Evolutionary conservation across 2,113 vertebrate species (phyloP).

Genomic region (Gymnocephalus cernua): DNA sequence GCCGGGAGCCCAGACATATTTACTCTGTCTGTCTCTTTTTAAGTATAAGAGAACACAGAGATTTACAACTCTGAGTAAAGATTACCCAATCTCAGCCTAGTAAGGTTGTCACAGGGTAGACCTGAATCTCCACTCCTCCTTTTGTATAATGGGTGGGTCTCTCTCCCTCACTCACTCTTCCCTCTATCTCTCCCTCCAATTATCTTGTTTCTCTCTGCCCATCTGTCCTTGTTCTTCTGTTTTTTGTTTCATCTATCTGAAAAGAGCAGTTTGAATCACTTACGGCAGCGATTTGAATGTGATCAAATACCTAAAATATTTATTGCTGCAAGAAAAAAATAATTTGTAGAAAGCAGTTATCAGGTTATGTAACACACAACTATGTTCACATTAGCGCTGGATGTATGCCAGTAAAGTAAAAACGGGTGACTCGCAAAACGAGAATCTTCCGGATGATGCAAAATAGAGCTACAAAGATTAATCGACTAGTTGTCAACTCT

Average conservation of each 20-base stretch:
- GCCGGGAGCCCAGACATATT: background rate
- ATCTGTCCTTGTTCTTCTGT: background rate
- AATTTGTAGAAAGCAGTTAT: background rate
- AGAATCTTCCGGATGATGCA: background rate
- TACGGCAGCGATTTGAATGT: background rate
- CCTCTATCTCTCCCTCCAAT: background rate
- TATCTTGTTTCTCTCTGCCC: slow-evolving; percentile 15
- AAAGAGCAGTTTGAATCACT: background rate
- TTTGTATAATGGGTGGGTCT: slow-evolving; percentile 36
- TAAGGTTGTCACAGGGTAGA: slow-evolving; percentile 10
- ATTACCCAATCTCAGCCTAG: slow-evolving; percentile 35
- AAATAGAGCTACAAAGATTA: too few relatives aligned
- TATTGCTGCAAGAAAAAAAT: background rate
- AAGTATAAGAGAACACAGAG: background rate
- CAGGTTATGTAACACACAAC: background rate
- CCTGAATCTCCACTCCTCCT: slow-evolving; percentile 37
- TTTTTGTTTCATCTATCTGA: background rate
- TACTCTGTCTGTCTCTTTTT: background rate
- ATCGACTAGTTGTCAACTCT: too few relatives aligned
- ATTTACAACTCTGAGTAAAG: slow-evolving; percentile 12
- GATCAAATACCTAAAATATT: background rate
- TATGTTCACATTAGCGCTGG: background rate
- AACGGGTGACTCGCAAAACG: slow-evolving; percentile 18
- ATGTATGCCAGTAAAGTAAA: slow-evolving; percentile 8
- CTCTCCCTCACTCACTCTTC: background rate